These are phyloP conservation scores for Phaethornis superciliosus DNA, from an alignment of 2,113 vertebrate genomes.

Conservation along the genomic window DNA sequence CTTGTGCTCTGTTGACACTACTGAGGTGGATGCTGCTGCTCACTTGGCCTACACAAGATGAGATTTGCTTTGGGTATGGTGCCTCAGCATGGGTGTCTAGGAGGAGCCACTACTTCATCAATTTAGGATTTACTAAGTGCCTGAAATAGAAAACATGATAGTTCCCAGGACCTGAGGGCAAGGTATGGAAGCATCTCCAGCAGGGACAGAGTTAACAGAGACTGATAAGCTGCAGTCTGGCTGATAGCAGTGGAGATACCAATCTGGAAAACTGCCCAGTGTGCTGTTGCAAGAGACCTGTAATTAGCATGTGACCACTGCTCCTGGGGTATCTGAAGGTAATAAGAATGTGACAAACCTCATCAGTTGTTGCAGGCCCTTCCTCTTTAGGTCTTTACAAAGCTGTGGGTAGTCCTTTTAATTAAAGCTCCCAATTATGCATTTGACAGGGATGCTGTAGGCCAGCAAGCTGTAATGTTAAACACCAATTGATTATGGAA, in stretches of 20 bases:
- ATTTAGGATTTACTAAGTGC: neutral
- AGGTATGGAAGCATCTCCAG: neutral
- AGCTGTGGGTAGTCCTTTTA: neutral
- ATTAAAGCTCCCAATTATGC: neutral
- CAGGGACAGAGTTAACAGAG: neutral
- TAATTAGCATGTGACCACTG: neutral
- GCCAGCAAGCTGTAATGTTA: neutral
- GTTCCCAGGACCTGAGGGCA: neutral
- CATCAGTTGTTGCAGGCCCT: neutral
- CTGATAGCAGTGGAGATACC: constrained; percentile 1
- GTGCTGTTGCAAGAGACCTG: neutral
- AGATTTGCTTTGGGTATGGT: neutral
- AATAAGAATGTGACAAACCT: neutral
- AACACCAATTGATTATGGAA: neutral
- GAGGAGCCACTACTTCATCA: neutral
- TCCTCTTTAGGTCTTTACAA: neutral
- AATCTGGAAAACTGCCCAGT: constrained; percentile 2
- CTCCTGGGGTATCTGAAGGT: accelerated
- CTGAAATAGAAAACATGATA: neutral
- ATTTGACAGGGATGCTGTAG: neutral
- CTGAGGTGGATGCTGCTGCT: neutral
- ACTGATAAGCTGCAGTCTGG: constrained; percentile 1
- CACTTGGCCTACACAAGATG: neutral
- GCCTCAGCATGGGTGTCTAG: neutral
- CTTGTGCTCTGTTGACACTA: neutral